These are phyloP conservation scores for Zaprionus davidi DNA, from an alignment of 1,140 invertebrate genomes.

Conservation along the genomic window DNA sequence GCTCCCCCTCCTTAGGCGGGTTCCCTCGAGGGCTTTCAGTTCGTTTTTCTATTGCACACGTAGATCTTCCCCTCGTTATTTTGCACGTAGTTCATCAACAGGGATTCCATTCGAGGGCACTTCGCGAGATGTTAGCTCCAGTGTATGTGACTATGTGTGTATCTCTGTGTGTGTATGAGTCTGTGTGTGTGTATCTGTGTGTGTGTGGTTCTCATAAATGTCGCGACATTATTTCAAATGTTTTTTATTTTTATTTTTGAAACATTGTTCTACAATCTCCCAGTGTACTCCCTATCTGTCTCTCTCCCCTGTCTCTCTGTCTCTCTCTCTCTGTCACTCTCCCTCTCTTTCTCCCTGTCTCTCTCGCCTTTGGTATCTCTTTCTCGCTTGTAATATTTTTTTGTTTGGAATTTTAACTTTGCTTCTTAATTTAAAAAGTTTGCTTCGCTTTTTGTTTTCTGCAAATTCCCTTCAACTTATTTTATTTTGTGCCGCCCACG, in stretches of 20 bases:
- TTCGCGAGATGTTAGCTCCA: constrained; percentile 24
- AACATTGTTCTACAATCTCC: constrained; percentile 36
- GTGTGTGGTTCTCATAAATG: constrained; percentile 45
- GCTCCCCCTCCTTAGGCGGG: not conserved
- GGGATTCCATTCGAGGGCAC: constrained; percentile 10
- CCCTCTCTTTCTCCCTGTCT: not conserved
- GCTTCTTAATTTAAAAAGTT: constrained; percentile 81
- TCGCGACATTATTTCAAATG: constrained; percentile 31
- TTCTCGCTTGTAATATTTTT: constrained; percentile 28
- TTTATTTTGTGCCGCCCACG: constrained; percentile 36
- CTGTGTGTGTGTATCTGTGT: not conserved
- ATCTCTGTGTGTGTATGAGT: not conserved
- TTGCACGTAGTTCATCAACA: constrained; percentile 29
- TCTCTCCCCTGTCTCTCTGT: not conserved
- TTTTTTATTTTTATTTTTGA: constrained; percentile 20
- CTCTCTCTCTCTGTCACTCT: not conserved
- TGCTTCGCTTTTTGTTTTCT: constrained; percentile 54
- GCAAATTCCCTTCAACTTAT: constrained; percentile 72
- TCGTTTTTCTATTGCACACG: constrained; percentile 25
- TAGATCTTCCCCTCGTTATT: constrained; percentile 25
- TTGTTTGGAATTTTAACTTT: constrained; percentile 76
- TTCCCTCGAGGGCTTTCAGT: constrained; percentile 1
- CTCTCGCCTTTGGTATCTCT: not conserved
- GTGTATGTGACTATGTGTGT: not conserved
- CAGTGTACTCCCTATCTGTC: constrained; percentile 9